Percentiles rank a stretch among this genome's conserved stretches.
phyloP scores from a whole-genome alignment of 2,797 vertebrate genomes.

The Cynopterus sphinx region DNA sequence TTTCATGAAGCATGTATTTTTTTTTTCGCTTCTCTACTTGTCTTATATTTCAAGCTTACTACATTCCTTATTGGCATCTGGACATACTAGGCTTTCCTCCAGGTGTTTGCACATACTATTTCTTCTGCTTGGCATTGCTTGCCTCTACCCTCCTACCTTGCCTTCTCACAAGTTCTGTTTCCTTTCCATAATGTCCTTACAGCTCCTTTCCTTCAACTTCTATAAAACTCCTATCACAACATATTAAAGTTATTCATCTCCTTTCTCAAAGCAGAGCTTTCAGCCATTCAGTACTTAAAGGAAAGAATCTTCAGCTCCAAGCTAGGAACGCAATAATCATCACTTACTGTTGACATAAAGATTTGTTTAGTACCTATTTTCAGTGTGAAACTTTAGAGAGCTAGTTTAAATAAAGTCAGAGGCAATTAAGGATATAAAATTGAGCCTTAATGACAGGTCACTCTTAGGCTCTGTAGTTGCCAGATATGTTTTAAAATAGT shows the following conservation, averaged over 20 bases:
- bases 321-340: background rate
- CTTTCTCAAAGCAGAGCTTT: constrained; percentile 5
- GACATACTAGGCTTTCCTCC: background rate
- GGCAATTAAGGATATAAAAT: background rate
- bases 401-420: constrained; percentile 27
- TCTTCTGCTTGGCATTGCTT: background rate
- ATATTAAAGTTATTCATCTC: constrained; percentile 1
- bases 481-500: constrained; percentile 16
- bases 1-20: background rate
- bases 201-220: background rate
- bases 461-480: background rate
- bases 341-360: background rate
- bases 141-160: background rate
- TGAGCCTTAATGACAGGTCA: constrained; percentile 10
- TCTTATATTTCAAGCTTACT: background rate
- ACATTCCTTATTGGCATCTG: background rate
- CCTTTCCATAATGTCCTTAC: background rate
- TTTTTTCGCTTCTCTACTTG: background rate
- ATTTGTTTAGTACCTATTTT: constrained; percentile 20
- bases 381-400: background rate
- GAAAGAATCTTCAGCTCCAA: background rate
- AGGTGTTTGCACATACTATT: background rate
- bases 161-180: background rate
- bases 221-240: background rate
- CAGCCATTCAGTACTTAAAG: constrained; percentile 1